These are phyloP conservation scores for Stramonita haemastoma DNA, from an alignment of 2,888 invertebrate species.

Conservation along the genomic window DNA sequence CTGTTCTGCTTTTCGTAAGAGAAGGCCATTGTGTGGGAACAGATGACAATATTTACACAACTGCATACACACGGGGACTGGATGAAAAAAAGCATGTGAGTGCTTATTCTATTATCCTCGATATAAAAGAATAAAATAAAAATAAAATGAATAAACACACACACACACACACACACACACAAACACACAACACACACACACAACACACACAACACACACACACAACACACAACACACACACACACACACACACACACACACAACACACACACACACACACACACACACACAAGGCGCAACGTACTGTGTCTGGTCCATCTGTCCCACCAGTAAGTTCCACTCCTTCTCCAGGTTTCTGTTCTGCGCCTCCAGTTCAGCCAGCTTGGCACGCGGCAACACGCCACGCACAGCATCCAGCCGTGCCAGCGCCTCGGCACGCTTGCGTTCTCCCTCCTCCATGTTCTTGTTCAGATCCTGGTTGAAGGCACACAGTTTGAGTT, in stretches of 20 bases:
- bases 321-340: constrained; percentile 84
- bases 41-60: no score
- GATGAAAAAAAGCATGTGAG: no score
- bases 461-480: constrained; percentile 78
- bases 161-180: background rate
- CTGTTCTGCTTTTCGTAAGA: no score
- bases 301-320: constrained; percentile 82
- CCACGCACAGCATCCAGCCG: constrained; percentile 82
- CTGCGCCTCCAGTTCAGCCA: constrained; percentile 66
- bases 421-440: constrained; percentile 85
- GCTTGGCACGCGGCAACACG: constrained; percentile 67
- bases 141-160: no score
- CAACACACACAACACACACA: no score
- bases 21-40: no score
- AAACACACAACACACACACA: background rate
- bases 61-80: background rate
- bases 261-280: background rate
- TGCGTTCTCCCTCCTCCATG: constrained; percentile 82
- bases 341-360: constrained; percentile 82
- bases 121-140: no score
- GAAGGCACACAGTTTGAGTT: background rate
- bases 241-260: no score
- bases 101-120: no score
- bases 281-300: background rate
- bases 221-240: no score